Evolutionary conservation across 2,888 invertebrate species (phyloP), one percentile per base, ranked within the genome.

Genomic region (Leptinotarsa rubiginosa): DNA sequence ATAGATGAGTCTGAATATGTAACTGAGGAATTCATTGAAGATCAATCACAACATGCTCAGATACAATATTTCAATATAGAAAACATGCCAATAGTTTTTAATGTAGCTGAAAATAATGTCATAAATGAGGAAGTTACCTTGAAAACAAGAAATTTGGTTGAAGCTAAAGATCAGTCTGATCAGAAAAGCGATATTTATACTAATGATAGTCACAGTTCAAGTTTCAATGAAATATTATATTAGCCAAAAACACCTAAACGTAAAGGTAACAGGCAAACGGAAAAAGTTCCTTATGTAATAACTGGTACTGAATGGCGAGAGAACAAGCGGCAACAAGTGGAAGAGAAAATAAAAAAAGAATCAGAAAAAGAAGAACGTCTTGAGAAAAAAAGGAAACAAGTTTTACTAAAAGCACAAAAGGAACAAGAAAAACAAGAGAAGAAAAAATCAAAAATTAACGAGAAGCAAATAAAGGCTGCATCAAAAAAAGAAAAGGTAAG

Each of bases 301-400:
- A 52, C 67, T 67, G 66, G 50, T n/a, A 66, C 66, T 20, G 52
- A 67, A 67, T 67, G 67, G 67, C 52, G 47, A 67, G 67, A 67
- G 25, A 52, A 52, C 22, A 52, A 67, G 18, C 52, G 52, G 25
- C 67, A 67, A 25, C 52, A 67, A 67, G n/a, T 52, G 52, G 52
- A 52, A 67, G 67, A 67, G 52, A 54, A 67, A 20, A 67, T 67
- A 16, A 67, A 52, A 67, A 67, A 52, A 13, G 52, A 50, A 67
- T 25, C 25, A 50, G 52, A 67, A 50, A 67, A 67, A 67, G 25
- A 67, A 67, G 67, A 67, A 67, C 25, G 52, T 66, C 50, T 50
- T 67, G 49, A 52, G 13, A 50, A 67, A 67, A 67, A 50, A 16
- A 67, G 22, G 22, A 52, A 67, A 67, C 67, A 52, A 22, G 52